phyloP scores from a whole-genome alignment of 1,140 invertebrate genomes.

The Drosophila gunungcola region DNA sequence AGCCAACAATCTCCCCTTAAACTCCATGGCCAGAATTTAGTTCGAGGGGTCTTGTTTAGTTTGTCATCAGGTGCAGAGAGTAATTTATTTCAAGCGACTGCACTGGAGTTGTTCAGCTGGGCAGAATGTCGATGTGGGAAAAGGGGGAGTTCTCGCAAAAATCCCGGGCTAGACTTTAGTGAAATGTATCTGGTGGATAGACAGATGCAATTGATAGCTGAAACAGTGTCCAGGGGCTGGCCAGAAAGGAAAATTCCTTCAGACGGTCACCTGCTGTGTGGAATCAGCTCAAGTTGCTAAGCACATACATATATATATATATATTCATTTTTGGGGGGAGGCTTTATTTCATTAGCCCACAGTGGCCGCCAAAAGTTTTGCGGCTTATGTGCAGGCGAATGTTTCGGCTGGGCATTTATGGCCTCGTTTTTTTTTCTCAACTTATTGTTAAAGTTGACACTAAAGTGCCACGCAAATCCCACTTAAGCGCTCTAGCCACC shows the following conservation, averaged over 20 bases:
- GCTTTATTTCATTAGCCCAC: conserved; percentile 73
- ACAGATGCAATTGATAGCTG: conserved; percentile 46
- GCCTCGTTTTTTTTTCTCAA: conserved; percentile 40
- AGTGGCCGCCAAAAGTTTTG: conserved; percentile 63
- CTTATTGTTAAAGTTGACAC: conserved; percentile 83
- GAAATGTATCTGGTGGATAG: conserved; percentile 69
- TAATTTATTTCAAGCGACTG: conserved; percentile 81
- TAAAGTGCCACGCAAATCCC: conserved; percentile 79
- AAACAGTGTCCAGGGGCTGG: conserved; percentile 26
- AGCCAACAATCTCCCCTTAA: background rate
- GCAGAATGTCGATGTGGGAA: conserved; percentile 17
- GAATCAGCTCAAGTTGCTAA: conserved; percentile 62
- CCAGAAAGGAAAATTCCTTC: conserved; percentile 41
- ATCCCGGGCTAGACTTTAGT: conserved; percentile 61
- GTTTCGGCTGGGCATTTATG: conserved; percentile 26
- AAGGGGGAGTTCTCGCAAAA: conserved; percentile 14
- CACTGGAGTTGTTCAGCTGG: conserved; percentile 37
- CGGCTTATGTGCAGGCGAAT: conserved; percentile 27
- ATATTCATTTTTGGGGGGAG: conserved; percentile 8
- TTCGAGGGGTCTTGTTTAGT: conserved; percentile 46
- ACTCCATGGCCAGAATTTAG: conserved; percentile 26
- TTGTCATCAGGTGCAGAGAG: conserved; percentile 80
- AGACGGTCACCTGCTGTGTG: conserved; percentile 68
- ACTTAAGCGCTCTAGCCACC: conserved; percentile 69
- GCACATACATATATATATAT: conserved; percentile 15